A percentile compares a stretch with the other conserved stretches of the same genome.
Evolutionary conservation across 2,888 invertebrate species (phyloP).

Genomic region (Stenurella melanura): DNA sequence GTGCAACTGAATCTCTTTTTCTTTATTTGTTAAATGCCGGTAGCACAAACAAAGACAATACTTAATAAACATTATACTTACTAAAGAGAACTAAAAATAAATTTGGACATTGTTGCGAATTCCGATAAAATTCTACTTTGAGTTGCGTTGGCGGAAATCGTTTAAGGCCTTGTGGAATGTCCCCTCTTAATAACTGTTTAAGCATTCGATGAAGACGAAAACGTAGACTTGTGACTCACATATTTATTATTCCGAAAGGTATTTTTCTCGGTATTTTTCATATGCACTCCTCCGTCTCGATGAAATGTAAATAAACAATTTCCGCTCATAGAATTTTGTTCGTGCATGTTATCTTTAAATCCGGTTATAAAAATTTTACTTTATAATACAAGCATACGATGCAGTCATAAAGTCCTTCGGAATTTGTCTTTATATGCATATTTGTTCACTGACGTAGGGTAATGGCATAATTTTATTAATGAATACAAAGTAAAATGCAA

Average conservation of each 20-base stretch:
- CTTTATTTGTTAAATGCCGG: too few species aligned
- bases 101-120: too few species aligned
- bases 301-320: slow-evolving; percentile 41
- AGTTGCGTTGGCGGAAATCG: too few species aligned
- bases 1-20: too few species aligned
- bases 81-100: too few species aligned
- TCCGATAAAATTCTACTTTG: too few species aligned
- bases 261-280: slow-evolving; percentile 26
- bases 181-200: slow-evolving; percentile 11
- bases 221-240: slow-evolving; percentile 21
- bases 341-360: slow-evolving; percentile 37
- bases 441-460: slow-evolving; percentile 10
- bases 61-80: too few species aligned
- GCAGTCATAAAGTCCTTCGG: slow-evolving; percentile 25
- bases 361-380: slow-evolving; percentile 38
- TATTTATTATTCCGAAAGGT: slow-evolving; percentile 32
- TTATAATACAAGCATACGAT: slow-evolving; percentile 29
- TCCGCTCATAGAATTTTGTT: slow-evolving; percentile 36
- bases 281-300: slow-evolving; percentile 27
- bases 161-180: too few species aligned
- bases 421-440: slow-evolving; percentile 38
- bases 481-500: slow-evolving; percentile 29
- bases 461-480: slow-evolving; percentile 32
- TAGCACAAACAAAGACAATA: too few species aligned
- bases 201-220: slow-evolving; percentile 20